phyloP scores from a whole-genome alignment of 1,140 invertebrate species.

The Varroa destructor region DNA sequence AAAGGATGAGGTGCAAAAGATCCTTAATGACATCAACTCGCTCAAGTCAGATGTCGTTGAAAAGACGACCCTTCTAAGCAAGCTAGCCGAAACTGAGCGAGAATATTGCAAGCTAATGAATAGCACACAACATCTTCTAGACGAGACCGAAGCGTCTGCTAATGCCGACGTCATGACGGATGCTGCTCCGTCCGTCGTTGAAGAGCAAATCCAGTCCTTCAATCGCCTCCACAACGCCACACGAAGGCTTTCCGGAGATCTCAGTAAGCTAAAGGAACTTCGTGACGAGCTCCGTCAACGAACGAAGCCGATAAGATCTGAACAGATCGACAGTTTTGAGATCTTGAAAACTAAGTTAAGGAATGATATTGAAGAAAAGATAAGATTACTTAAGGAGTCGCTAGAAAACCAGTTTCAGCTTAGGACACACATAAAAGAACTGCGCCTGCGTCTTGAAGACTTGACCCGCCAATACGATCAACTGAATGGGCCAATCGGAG shows the following conservation, averaged over 20 bases:
- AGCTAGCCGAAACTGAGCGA: constrained; percentile 58
- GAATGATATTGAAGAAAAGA: constrained; percentile 24
- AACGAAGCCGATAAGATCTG: constrained; percentile 14
- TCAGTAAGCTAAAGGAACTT: constrained; percentile 31
- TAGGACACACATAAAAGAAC: constrained; percentile 11
- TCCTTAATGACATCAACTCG: constrained; percentile 47
- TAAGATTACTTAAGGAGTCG: constrained; percentile 5
- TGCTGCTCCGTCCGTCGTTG: constrained; percentile 59
- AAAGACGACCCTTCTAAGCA: constrained; percentile 55
- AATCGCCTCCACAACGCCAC: constrained; percentile 30
- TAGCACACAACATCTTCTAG: constrained; percentile 66
- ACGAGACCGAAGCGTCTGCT: constrained; percentile 68
- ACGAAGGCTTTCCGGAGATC: constrained; percentile 30
- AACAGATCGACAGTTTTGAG: constrained; percentile 4
- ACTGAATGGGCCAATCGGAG: constrained; percentile 21
- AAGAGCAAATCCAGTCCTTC: constrained; percentile 56
- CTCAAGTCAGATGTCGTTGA: constrained; percentile 49
- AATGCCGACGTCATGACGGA: constrained; percentile 57
- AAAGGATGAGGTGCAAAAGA: constrained; percentile 13
- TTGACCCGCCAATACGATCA: constrained; percentile 16
- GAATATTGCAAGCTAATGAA: constrained; percentile 65
- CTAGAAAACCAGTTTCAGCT: constrained; percentile 17
- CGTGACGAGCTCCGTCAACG: constrained; percentile 29
- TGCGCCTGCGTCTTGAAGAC: constrained; percentile 6
- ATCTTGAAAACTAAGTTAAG: background rate